Conservation (phyloP, 2,888 invertebrate genomes). For the Caenorhabditis imperialis region DNA sequence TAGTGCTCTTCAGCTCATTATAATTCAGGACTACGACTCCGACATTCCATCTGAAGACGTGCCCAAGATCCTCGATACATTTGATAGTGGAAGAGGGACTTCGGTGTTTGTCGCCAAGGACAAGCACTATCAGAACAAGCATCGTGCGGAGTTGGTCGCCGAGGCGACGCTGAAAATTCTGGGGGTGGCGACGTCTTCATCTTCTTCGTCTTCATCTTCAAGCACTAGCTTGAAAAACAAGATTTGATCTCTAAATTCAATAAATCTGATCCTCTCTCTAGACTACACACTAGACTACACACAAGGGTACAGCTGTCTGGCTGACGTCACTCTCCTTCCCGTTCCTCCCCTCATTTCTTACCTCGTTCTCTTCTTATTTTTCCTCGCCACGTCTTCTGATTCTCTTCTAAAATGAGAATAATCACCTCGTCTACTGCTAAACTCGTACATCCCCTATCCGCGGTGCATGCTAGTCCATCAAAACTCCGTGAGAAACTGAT, state of each 20-base stretch:
- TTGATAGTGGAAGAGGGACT: slow-evolving; percentile 34
- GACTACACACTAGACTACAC: slow-evolving; percentile 23
- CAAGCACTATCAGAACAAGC: slow-evolving; percentile 59
- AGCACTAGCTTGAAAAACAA: too few relatives aligned
- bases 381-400: too few relatives aligned
- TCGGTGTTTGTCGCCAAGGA: slow-evolving; percentile 53
- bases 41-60: slow-evolving; percentile 13
- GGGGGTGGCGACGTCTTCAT: too few relatives aligned
- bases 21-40: slow-evolving; percentile 21
- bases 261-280: slow-evolving; percentile 1
- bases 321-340: slow-evolving; percentile 2
- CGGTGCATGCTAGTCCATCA: background rate
- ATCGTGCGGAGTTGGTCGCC: slow-evolving; percentile 52
- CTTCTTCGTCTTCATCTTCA: too few relatives aligned
- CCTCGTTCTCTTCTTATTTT: too few relatives aligned
- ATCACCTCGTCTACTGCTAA: too few relatives aligned
- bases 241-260: too few relatives aligned
- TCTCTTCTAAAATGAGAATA: too few relatives aligned
- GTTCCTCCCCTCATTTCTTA: too few relatives aligned
- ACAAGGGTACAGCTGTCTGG: slow-evolving; percentile 23
- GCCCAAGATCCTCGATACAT: slow-evolving; percentile 29
- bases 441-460: too few relatives aligned
- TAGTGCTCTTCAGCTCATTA: too few relatives aligned
- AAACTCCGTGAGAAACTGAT: slow-evolving; percentile 26
- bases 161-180: slow-evolving; percentile 58